Evolutionary conservation across 92 coral and sea anemone genomes (phyloP), one percentile per base, ranked within the genome.

Genomic region (Umimayanthus chanpuru): DNA sequence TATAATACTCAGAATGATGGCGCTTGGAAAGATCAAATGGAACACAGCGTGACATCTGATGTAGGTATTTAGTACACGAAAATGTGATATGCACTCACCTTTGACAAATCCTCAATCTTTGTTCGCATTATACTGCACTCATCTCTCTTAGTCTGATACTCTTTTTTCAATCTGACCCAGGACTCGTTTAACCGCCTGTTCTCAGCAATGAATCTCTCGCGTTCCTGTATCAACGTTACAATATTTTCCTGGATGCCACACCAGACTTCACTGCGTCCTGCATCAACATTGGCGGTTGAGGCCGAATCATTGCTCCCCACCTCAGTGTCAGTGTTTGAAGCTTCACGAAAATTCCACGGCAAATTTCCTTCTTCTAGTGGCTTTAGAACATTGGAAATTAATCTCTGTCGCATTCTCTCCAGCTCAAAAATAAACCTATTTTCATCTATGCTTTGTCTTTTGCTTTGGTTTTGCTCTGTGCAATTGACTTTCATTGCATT

Each of bases 311-410:
- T 65, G 38, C 76, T 76, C 65, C 86, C 76, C 9, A 89, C 91
- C 67, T 76, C 85, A 11, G 88, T 79, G 58, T 89, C 88, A 29
- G 81, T 76, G 23, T 76, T 92, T 1, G 91, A 82, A 15, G 28
- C 67, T 30, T 81, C 88, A 41, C 26, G 76, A 7, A 30, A 25
- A 4, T 32, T 53, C 61, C 88, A 81, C 12, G 85, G 88, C 21
- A 89, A 11, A 7, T 80, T 82, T 1, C 90, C 91, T 79, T 94
- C 89, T 78, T 90, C 87, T 20, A 94, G 85, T 23, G 95, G 93
- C 80, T 80, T 91, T 12, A 89, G 81, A 15, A 94, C 91, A 65
- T 79, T 93, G 25, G 93, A 70, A 16, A 94, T 89, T 14, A 94
- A 77, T 56, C 96, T 81, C 84, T 92, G 92, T 21, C 87, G 88